Percentiles rank a stretch among this genome's conserved stretches.
phyloP scores from a whole-genome alignment of 2,797 vertebrate genomes.

The Megaceryle alcyon region DNA sequence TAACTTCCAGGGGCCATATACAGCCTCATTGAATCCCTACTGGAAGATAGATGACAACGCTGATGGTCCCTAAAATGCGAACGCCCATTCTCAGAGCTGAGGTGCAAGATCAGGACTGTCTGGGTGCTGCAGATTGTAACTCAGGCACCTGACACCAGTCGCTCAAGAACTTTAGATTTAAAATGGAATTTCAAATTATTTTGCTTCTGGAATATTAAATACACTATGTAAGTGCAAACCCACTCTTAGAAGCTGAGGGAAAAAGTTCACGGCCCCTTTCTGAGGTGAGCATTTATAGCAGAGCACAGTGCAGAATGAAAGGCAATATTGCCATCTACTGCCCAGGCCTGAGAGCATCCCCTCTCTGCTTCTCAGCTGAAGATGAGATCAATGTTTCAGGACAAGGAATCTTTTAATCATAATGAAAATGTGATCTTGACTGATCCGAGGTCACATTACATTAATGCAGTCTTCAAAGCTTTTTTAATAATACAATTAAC shows the following conservation, averaged over 20 bases:
- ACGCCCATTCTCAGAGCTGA: background rate
- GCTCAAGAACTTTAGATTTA: background rate
- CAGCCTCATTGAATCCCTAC: background rate
- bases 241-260: background rate
- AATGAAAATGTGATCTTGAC: slow-evolving; percentile 48
- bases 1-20: background rate
- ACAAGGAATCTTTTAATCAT: slow-evolving; percentile 55
- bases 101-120: background rate
- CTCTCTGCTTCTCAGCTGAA: background rate
- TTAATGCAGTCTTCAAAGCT: slow-evolving; percentile 31
- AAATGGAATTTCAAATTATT: background rate
- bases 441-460: slow-evolving; percentile 32
- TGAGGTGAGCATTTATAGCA: slow-evolving; percentile 19
- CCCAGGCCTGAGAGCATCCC: accelerated
- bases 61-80: background rate
- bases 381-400: slow-evolving; percentile 29
- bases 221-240: background rate
- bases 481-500: slow-evolving; percentile 49
- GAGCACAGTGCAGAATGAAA: slow-evolving; percentile 17
- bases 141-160: background rate
- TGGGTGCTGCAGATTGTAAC: background rate
- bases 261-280: background rate
- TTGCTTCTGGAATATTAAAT: background rate
- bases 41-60: background rate
- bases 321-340: slow-evolving; percentile 77